Evolutionary conservation across 2,113 vertebrate species (phyloP), one percentile per base, ranked within the genome.

Genomic region (Mus pahari): DNA sequence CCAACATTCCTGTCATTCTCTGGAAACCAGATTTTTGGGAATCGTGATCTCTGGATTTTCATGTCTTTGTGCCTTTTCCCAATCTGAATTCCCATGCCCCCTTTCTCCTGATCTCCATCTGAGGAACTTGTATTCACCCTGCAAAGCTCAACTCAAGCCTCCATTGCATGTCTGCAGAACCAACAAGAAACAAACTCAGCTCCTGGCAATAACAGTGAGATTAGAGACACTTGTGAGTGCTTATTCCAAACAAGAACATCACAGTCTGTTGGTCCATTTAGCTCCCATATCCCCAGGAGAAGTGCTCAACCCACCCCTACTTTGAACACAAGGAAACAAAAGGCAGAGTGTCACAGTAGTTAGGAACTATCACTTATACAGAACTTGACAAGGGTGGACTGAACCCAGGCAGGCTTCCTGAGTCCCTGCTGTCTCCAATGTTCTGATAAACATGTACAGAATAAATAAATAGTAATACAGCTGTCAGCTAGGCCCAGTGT

Each of bases 381-480:
- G 73, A 36, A 36, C 45, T 48, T 28, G 4, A 28, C 0, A 7
- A 53, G 28, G 20, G 8, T 31, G 17, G 75, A 68, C 14, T 1
- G 58, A 96, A 50, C 78, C 19, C 31, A 48, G 60, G 73, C 39
- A 26, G 36, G 36, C n/a, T 33, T 53, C 42, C 45, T 73, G 62
- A 33, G 31, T 48, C 68, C 3, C 0, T 2, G 36, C 73, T 62
- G 14, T 33, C 20, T 55, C 16, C 0, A 0, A 26, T 6, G 3
- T 10, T 3, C 20, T 45, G 73, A 42, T 74, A 42, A 62, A 74
- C 2, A 14, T 31, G 42, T 82, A 13, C 31, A 70, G 78, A 82
- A 26, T 60, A 39, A 83, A 33, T 55, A 33, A n/a, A 73, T 20
- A 33, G 36, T 0, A 33, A 36, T 13, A 0, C 24, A 71, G 20